Evolutionary conservation across 2,797 vertebrate genomes (phyloP).

Genomic region (Gadopsis bispinosus): DNA sequence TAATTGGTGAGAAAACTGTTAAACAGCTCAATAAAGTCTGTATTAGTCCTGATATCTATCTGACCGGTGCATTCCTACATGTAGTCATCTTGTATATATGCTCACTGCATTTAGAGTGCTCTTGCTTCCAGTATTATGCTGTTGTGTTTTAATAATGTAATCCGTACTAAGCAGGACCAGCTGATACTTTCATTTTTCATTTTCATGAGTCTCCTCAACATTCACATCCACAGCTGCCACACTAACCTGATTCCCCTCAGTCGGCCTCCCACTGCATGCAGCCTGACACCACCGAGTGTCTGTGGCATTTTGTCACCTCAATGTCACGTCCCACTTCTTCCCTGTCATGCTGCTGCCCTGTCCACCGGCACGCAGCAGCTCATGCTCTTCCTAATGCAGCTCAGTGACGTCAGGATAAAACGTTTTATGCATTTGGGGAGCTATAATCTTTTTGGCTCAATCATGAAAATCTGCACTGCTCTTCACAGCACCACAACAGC

Average conservation of each 20-base stretch:
- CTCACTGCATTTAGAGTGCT: background rate
- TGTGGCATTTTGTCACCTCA: constrained; percentile 60
- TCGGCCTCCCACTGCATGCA: constrained; percentile 53
- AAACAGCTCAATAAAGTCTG: background rate
- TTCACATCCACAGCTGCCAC: constrained; percentile 44
- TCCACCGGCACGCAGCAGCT: constrained; percentile 30
- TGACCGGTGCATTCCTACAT: background rate
- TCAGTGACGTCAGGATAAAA: background rate
- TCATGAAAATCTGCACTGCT: background rate
- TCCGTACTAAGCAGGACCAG: background rate
- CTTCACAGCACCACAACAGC: constrained; percentile 2
- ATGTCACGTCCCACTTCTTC: constrained; percentile 67
- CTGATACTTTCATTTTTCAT: constrained; percentile 26
- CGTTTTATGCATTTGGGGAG: constrained; percentile 20
- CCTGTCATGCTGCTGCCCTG: constrained; percentile 54
- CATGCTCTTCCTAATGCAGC: constrained; percentile 28
- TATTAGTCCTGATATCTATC: background rate
- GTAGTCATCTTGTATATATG: background rate
- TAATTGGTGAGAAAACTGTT: background rate
- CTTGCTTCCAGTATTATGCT: background rate
- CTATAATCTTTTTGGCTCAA: constrained; percentile 26
- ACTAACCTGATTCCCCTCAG: constrained; percentile 47
- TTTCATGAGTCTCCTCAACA: constrained; percentile 35
- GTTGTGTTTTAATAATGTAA: background rate
- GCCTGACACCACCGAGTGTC: constrained; percentile 49